Conservation (phyloP, 2,888 invertebrate genomes). For the Cetonia aurata region DNA sequence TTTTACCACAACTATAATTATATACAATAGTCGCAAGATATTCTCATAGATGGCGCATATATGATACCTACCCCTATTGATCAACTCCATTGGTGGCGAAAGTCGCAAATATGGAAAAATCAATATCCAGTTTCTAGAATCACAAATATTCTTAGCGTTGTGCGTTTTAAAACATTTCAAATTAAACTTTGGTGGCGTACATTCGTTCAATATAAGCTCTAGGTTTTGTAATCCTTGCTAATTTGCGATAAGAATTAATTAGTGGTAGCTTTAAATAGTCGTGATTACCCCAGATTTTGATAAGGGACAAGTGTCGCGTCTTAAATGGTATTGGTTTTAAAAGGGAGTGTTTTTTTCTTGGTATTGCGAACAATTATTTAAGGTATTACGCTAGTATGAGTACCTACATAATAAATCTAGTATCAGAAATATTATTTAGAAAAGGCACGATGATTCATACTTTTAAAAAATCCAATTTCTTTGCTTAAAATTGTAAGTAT, state of each 20-base stretch:
- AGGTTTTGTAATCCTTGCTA: neutral
- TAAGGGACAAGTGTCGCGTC: neutral
- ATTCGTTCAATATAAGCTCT: neutral
- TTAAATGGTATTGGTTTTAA: neutral
- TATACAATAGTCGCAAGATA: neutral
- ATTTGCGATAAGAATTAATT: constrained; percentile 2
- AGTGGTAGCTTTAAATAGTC: constrained; percentile 3
- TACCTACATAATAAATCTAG: too few species aligned
- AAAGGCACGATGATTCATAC: too few species aligned
- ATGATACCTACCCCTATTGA: constrained; percentile 36
- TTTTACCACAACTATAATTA: neutral
- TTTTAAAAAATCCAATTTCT: too few species aligned
- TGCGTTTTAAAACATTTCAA: constrained; percentile 14
- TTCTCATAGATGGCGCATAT: constrained; percentile 10
- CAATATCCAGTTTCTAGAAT: constrained; percentile 43
- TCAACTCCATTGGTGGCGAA: constrained; percentile 35
- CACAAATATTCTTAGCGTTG: constrained; percentile 25
- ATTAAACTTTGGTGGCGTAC: neutral
- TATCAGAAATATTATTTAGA: too few species aligned
- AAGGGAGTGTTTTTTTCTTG: neutral
- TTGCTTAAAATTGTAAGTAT: too few species aligned
- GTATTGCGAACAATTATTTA: constrained; percentile 20
- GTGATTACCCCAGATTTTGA: neutral
- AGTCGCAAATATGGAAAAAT: constrained; percentile 25
- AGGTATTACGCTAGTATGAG: constrained; percentile 24